Evolutionary conservation across 2,797 vertebrate genomes (phyloP), one percentile per base, ranked within the genome.

Genomic region (Micromesistius poutassou): DNA sequence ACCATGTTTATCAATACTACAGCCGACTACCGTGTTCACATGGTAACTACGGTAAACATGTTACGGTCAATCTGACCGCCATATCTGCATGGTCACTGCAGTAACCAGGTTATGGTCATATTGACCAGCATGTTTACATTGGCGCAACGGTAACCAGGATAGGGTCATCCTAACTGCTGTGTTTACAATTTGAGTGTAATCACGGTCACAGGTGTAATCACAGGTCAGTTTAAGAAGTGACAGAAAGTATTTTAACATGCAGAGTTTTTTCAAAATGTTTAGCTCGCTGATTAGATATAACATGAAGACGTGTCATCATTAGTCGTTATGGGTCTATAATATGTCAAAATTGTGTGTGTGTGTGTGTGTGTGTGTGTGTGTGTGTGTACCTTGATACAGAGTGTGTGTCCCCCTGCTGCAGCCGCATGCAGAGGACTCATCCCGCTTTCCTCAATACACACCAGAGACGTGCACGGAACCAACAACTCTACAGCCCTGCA

Each of bases 351-450:
- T 50, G 19, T 50, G 16, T 50, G 46, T 50, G 46, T 50, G 46
- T 50, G 46, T 50, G 19, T 19, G 19, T 42, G 40, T n/a, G n/a
- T n/a, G n/a, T n/a, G n/a, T n/a, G n/a, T 55, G 46, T 22, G 46
- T 16, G 46, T n/a, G 46, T 55, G 33, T 13, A 96, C 94, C 78
- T 96, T 90, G 33, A 99, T 93, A 86, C 97, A 99, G 68, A 93
- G 76, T 4, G 94, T 79, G 79, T 97, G 96, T 30, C 94, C 96
- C n/a, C 95, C 96, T 10, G 96, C 96, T 5, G 97, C 96, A 1
- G 98, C 97, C 0, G 96, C 96, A 84, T 99, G 98, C 74, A 99
- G 80, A 0, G 98, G 97, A 81, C 97, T 99, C 87, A 98, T 97
- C n/a, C 97, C 98, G 1, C 96, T 98, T 83, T 91, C 93, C 3